A percentile compares a stretch with the other conserved stretches of the same genome.
These are phyloP conservation scores for Metopia argyrocephala DNA, from an alignment of 2,888 invertebrate species.

Conservation along the genomic window DNA sequence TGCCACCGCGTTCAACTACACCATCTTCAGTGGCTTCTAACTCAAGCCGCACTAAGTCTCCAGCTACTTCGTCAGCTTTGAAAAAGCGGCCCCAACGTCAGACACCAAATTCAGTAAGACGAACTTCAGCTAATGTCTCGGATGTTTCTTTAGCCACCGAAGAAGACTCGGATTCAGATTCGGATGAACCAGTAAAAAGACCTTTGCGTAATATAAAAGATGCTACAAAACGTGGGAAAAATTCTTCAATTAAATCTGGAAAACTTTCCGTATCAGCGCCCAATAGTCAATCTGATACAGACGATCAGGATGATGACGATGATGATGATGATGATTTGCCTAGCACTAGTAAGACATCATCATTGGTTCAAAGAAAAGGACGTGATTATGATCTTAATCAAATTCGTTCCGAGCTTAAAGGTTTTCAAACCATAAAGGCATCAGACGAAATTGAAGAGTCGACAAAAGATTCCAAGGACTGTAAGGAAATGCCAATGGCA, in stretches of 20 bases:
- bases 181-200: constrained; percentile 79
- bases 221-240: constrained; percentile 59
- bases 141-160: constrained; percentile 81
- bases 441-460: constrained; percentile 52
- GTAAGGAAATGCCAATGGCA: constrained; percentile 31
- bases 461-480: constrained; percentile 42
- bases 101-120: constrained; percentile 74
- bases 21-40: constrained; percentile 83
- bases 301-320: constrained; percentile 77
- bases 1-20: constrained; percentile 82
- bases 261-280: constrained; percentile 69
- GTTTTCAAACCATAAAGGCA: constrained; percentile 83
- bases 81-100: constrained; percentile 78
- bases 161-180: constrained; percentile 80
- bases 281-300: constrained; percentile 81
- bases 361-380: constrained; percentile 79
- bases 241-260: constrained; percentile 59
- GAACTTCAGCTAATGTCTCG: constrained; percentile 81
- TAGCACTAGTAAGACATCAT: constrained; percentile 26
- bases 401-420: constrained; percentile 90
- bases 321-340: constrained; percentile 61
- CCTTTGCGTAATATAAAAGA: constrained; percentile 71
- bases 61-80: constrained; percentile 80
- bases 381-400: constrained; percentile 91
- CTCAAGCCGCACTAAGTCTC: constrained; percentile 83